Evolutionary conservation across 2,797 vertebrate species (phyloP).

Genomic region (Manis javanica): DNA sequence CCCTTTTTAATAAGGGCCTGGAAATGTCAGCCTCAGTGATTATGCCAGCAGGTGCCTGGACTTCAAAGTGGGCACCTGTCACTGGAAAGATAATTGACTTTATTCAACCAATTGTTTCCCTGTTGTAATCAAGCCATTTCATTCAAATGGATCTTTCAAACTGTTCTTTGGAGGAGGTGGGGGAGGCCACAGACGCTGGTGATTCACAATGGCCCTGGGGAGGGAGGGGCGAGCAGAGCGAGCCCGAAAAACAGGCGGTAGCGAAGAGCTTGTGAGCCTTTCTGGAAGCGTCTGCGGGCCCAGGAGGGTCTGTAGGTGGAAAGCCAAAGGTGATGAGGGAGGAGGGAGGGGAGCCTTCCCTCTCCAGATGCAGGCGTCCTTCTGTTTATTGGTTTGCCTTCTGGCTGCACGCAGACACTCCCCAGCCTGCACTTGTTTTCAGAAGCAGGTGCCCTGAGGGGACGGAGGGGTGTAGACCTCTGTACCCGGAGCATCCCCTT

Average conservation of each 20-base stretch:
- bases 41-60: neutral
- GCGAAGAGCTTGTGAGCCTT: neutral
- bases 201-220: neutral
- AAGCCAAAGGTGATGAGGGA: neutral
- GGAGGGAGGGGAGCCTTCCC: accelerated
- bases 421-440: neutral
- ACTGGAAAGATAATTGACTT: constrained; percentile 62
- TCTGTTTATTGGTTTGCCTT: neutral
- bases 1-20: neutral
- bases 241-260: neutral
- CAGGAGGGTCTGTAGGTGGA: neutral
- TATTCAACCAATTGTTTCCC: constrained; percentile 20
- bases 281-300: neutral
- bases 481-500: neutral
- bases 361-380: neutral
- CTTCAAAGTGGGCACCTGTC: constrained; percentile 62
- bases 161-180: constrained; percentile 29
- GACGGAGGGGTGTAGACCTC: neutral
- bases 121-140: constrained; percentile 35
- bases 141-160: constrained; percentile 68
- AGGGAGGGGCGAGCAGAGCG: accelerated
- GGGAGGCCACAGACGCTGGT: neutral
- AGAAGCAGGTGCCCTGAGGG: neutral
- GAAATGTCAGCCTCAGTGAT: neutral
- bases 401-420: constrained; percentile 7